These are phyloP conservation scores for Himalopsyche japonica DNA, from an alignment of 2,888 invertebrate species.

Conservation along the genomic window DNA sequence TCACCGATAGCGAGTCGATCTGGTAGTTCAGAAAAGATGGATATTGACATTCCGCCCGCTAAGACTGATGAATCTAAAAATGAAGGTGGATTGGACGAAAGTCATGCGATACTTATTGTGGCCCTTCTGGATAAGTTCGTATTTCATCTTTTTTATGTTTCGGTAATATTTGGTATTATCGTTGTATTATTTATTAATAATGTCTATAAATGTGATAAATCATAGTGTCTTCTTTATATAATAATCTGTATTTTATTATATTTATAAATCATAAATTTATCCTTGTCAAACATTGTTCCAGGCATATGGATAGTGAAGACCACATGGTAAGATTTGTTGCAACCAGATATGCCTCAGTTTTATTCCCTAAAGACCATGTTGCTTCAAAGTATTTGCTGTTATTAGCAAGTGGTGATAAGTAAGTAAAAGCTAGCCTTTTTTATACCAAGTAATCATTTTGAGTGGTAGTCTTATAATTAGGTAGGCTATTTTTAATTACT, in stretches of 20 bases:
- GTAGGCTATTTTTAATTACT: too few relatives aligned
- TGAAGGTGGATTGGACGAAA: constrained; percentile 48
- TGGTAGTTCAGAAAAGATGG: constrained; percentile 44
- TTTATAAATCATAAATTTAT: constrained; percentile 26
- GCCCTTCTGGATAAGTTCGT: constrained; percentile 54
- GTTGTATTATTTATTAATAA: too few relatives aligned
- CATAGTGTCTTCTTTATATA: too few relatives aligned
- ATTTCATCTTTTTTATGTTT: background rate
- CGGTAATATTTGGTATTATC: background rate
- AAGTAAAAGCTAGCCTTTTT: constrained; percentile 43
- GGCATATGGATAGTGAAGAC: constrained; percentile 76
- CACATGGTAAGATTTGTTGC: constrained; percentile 81
- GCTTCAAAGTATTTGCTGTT: constrained; percentile 82
- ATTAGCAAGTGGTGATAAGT: constrained; percentile 83
- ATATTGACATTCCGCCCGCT: constrained; percentile 44
- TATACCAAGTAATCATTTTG: too few relatives aligned
- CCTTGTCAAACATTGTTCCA: constrained; percentile 43
- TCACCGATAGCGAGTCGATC: background rate
- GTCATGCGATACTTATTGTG: constrained; percentile 54
- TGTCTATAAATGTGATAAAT: too few relatives aligned
- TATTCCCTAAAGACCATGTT: constrained; percentile 81
- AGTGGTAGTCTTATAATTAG: too few relatives aligned
- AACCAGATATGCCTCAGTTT: constrained; percentile 77
- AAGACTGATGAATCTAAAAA: constrained; percentile 42
- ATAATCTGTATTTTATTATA: background rate